phyloP scores from a whole-genome alignment of 2,888 invertebrate species.

The Diaphora mendica region DNA sequence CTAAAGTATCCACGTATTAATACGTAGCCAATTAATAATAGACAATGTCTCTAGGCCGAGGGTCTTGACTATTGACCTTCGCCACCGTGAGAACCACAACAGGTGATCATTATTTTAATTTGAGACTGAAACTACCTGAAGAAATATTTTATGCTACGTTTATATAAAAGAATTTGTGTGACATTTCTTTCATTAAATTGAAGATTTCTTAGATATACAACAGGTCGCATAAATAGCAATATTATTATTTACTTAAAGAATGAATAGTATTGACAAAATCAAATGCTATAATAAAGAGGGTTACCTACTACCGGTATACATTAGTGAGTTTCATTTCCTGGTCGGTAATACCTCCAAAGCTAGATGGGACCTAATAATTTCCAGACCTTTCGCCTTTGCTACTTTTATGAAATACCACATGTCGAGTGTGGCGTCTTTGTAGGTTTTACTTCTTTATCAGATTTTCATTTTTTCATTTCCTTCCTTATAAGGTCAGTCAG shows the following conservation, averaged over 20 bases:
- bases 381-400: too few relatives aligned
- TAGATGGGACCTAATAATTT: too few relatives aligned
- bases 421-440: too few relatives aligned
- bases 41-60: not conserved
- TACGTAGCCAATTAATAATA: slow-evolving; percentile 5
- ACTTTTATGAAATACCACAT: too few relatives aligned
- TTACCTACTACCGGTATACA: not conserved
- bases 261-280: too few relatives aligned
- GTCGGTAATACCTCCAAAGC: too few relatives aligned
- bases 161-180: not conserved
- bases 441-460: not conserved
- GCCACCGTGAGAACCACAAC: slow-evolving; percentile 17
- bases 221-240: too few relatives aligned
- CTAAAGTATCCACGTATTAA: not conserved
- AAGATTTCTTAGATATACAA: not conserved
- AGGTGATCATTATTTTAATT: slow-evolving; percentile 9
- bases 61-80: slow-evolving; percentile 21
- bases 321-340: not conserved
- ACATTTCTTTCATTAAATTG: not conserved
- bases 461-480: too few relatives aligned
- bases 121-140: not conserved
- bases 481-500: too few relatives aligned
- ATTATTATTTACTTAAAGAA: not conserved
- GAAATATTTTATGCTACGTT: not conserved
- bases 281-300: not conserved